phyloP scores from a whole-genome alignment of 2,888 invertebrate genomes.

The Epiblema foenella region DNA sequence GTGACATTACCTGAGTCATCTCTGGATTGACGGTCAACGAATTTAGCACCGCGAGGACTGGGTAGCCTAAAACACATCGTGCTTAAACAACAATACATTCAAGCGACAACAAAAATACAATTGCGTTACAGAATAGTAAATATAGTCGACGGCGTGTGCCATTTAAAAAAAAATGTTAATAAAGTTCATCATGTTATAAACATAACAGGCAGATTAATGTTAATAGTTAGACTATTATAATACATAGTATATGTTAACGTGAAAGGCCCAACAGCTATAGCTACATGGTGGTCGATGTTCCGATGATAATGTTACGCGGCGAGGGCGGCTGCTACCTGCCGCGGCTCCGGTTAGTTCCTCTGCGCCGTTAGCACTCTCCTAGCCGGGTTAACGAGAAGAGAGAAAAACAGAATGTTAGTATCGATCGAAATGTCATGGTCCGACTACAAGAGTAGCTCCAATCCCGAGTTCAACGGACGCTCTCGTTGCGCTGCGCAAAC shows the following conservation, averaged over 20 bases:
- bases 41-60: conserved; percentile 70
- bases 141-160: conserved; percentile 85
- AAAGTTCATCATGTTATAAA: conserved; percentile 84
- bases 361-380: conserved; percentile 91
- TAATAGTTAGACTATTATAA: conserved; percentile 85
- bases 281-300: conserved; percentile 84
- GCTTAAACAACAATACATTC: conserved; percentile 79
- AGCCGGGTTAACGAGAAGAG: conserved; percentile 90
- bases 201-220: conserved; percentile 85
- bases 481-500: conserved; percentile 62
- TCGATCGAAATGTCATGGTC: conserved; percentile 83
- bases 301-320: conserved; percentile 81
- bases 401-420: conserved; percentile 90
- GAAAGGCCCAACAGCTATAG: conserved; percentile 84
- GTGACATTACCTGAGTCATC: conserved; percentile 35
- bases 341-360: conserved; percentile 81
- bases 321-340: conserved; percentile 72
- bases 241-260: conserved; percentile 84
- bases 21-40: conserved; percentile 48
- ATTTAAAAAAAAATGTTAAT: conserved; percentile 79
- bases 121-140: conserved; percentile 76
- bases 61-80: conserved; percentile 80
- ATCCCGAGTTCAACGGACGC: conserved; percentile 67
- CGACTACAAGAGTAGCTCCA: conserved; percentile 77
- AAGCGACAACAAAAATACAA: conserved; percentile 81